A percentile compares a stretch with the other conserved stretches of the same genome.
These are phyloP conservation scores for Argentina silus DNA, from an alignment of 2,797 vertebrate species.

Conservation along the genomic window DNA sequence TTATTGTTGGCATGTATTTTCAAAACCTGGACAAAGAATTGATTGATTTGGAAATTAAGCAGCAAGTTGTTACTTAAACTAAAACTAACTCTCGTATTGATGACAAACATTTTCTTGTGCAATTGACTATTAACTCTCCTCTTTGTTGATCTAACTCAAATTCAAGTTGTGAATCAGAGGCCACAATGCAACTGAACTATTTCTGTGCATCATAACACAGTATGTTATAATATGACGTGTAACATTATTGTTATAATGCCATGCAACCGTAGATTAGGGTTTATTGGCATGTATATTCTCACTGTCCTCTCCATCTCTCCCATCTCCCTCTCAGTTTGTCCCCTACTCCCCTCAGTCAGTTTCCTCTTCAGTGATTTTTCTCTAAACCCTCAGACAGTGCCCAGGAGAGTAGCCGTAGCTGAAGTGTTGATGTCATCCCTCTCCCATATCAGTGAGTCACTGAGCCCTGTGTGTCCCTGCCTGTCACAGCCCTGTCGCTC, in stretches of 20 bases:
- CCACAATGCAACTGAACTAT: neutral
- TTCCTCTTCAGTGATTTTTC: slow-evolving; percentile 5
- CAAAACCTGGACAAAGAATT: neutral
- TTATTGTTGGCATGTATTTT: neutral
- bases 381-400: slow-evolving; percentile 35
- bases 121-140: too few species aligned
- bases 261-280: too few species aligned
- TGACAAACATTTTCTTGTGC: too few species aligned
- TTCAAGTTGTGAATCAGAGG: neutral
- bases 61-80: too few species aligned
- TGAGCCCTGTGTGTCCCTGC: slow-evolving; percentile 63
- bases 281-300: too few species aligned
- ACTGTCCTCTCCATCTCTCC: neutral
- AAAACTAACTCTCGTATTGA: too few species aligned
- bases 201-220: too few species aligned
- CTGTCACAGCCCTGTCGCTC: slow-evolving; percentile 71
- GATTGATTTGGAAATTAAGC: neutral
- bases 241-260: too few species aligned
- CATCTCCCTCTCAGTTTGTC: neutral
- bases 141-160: neutral
- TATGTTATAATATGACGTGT: too few species aligned
- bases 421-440: slow-evolving; percentile 71
- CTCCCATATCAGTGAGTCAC: slow-evolving; percentile 75
- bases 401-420: slow-evolving; percentile 57
- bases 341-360: neutral